A percentile compares a stretch with the other conserved stretches of the same genome.
phyloP scores from a whole-genome alignment of 2,888 invertebrate genomes.

The Lamellibrachia satsuma region DNA sequence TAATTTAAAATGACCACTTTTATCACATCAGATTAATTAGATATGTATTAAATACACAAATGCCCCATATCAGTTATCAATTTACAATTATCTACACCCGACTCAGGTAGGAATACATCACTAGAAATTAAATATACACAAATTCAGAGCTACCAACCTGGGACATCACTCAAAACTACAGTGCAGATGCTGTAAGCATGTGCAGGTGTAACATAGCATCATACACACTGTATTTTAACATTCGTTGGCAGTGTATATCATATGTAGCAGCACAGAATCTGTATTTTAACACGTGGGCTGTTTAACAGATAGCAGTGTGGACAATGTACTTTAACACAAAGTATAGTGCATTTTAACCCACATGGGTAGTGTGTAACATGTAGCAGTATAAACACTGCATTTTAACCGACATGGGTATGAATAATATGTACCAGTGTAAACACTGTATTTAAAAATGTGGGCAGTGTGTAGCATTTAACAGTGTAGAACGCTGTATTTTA shows the following conservation, averaged over 20 bases:
- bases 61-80: background rate
- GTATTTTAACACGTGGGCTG: no score
- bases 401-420: no score
- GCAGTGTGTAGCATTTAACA: background rate
- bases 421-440: no score
- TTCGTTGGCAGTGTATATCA: background rate
- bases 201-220: background rate
- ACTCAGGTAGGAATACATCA: background rate
- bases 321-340: background rate
- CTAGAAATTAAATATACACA: background rate
- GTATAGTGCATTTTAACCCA: background rate
- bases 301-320: background rate
- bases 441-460: background rate
- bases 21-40: constrained; percentile 6
- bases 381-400: background rate
- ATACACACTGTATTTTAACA: background rate
- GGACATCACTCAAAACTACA: background rate
- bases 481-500: background rate
- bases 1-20: background rate
- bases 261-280: background rate
- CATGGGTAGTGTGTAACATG: background rate
- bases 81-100: background rate
- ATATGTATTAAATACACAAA: background rate
- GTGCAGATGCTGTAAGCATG: background rate
- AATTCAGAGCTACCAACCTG: background rate